These are phyloP conservation scores for Chaetorhynchus papuensis DNA, from an alignment of 2,113 vertebrate genomes.

Conservation along the genomic window DNA sequence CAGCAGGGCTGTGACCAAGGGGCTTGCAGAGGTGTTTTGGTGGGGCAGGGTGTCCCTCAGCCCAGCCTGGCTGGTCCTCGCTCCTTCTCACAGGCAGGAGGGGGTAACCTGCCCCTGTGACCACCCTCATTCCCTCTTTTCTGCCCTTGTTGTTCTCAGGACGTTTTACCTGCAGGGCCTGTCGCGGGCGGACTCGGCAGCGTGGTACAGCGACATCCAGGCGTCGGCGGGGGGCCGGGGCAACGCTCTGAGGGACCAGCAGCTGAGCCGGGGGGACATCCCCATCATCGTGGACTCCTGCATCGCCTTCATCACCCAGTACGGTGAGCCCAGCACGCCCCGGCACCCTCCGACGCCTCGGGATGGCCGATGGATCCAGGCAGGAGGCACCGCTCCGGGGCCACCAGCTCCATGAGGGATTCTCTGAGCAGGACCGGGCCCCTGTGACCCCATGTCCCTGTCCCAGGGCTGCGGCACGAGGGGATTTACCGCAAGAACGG, in stretches of 20 bases:
- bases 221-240: conserved; percentile 85
- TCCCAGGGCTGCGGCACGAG: conserved; percentile 87
- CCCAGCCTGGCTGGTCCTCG: background rate
- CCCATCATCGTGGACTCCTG: conserved; percentile 98
- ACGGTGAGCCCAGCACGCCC: conserved; percentile 72
- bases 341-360: accelerated
- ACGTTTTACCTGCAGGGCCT: conserved; percentile 91
- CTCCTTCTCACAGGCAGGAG: background rate
- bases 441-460: background rate
- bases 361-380: accelerated
- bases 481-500: conserved; percentile 97
- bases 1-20: background rate
- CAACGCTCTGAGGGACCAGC: conserved; percentile 88
- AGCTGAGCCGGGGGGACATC: conserved; percentile 91
- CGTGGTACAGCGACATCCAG: conserved; percentile 87
- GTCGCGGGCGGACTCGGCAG: conserved; percentile 79
- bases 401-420: accelerated
- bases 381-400: accelerated
- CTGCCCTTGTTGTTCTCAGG: conserved; percentile 69
- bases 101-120: no score
- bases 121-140: conserved; percentile 10
- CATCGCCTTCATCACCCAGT: conserved; percentile 95
- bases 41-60: accelerated
- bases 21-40: background rate
- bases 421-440: background rate